phyloP scores from a whole-genome alignment of 2,888 invertebrate species.

The Eumerus sabulonum region DNA sequence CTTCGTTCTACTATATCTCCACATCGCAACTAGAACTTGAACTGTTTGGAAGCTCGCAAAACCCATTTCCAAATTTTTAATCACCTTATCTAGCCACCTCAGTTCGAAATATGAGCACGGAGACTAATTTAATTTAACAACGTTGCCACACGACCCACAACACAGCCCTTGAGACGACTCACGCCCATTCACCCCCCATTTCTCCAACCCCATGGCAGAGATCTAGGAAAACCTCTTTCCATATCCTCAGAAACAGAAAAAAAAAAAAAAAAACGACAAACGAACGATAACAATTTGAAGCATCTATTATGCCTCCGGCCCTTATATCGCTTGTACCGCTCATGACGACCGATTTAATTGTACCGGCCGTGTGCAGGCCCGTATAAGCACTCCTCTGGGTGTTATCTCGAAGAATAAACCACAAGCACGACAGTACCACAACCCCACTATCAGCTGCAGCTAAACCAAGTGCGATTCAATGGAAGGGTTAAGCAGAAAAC shows the following conservation, averaged over 20 bases:
- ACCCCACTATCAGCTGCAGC: background rate
- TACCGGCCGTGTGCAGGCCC: slow-evolving; percentile 45
- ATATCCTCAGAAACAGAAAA: slow-evolving; percentile 24
- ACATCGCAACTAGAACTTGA: no score
- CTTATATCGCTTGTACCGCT: no score
- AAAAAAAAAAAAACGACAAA: no score
- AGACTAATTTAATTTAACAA: slow-evolving; percentile 64
- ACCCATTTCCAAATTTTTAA: slow-evolving; percentile 44
- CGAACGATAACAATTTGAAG: slow-evolving; percentile 58
- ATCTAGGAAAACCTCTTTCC: slow-evolving; percentile 41
- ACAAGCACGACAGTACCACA: slow-evolving; percentile 1
- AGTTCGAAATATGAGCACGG: slow-evolving; percentile 29
- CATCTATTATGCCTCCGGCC: slow-evolving; percentile 34
- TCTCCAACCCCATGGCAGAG: background rate
- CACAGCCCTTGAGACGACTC: slow-evolving; percentile 3
- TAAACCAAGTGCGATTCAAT: background rate
- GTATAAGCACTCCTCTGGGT: slow-evolving; percentile 52
- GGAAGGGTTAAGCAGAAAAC: slow-evolving; percentile 52
- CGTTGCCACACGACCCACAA: slow-evolving; percentile 57
- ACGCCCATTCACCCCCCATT: background rate
- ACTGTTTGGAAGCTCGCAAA: slow-evolving; percentile 26
- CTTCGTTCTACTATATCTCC: no score
- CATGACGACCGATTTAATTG: slow-evolving; percentile 58
- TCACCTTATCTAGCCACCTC: slow-evolving; percentile 58
- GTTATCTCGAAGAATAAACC: slow-evolving; percentile 52